These are phyloP conservation scores for Synanceia verrucosa DNA, from an alignment of 2,797 vertebrate genomes.

Conservation along the genomic window DNA sequence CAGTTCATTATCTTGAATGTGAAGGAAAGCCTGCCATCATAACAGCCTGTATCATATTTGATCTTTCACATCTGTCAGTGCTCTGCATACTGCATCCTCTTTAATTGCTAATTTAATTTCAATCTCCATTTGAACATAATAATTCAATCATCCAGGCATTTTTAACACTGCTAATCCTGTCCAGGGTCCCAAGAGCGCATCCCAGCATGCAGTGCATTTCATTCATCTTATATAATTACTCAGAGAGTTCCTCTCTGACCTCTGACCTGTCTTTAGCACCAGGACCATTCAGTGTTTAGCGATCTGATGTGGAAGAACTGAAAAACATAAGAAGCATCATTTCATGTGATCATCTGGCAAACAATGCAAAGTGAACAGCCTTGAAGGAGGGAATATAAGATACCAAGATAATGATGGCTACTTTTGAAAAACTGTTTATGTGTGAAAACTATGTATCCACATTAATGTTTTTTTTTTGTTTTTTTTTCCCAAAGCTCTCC, in stretches of 20 bases:
- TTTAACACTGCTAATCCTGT: conserved; percentile 31
- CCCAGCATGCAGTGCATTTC: conserved; percentile 37
- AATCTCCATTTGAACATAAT: conserved; percentile 46
- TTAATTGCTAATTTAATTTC: conserved; percentile 46
- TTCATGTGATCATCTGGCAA: background rate
- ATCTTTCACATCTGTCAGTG: conserved; percentile 16
- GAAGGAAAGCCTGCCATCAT: conserved; percentile 6
- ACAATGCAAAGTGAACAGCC: background rate
- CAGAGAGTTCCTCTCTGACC: background rate
- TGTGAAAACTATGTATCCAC: background rate
- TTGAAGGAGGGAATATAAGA: background rate
- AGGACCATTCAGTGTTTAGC: background rate
- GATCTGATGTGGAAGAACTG: background rate
- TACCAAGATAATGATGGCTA: background rate
- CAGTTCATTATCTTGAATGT: conserved; percentile 24
- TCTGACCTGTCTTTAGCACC: background rate
- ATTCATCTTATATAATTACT: conserved; percentile 50
- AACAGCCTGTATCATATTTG: conserved; percentile 19
- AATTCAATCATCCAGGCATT: conserved; percentile 49
- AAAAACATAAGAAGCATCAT: background rate
- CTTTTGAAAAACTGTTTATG: background rate
- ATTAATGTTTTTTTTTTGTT: background rate
- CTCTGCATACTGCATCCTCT: conserved; percentile 29
- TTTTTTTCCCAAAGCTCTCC: background rate
- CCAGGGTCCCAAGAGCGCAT: conserved; percentile 25